Base-by-base conservation (phyloP, 2,797 vertebrate species). In the Limnodromus scolopaceus region DNA sequence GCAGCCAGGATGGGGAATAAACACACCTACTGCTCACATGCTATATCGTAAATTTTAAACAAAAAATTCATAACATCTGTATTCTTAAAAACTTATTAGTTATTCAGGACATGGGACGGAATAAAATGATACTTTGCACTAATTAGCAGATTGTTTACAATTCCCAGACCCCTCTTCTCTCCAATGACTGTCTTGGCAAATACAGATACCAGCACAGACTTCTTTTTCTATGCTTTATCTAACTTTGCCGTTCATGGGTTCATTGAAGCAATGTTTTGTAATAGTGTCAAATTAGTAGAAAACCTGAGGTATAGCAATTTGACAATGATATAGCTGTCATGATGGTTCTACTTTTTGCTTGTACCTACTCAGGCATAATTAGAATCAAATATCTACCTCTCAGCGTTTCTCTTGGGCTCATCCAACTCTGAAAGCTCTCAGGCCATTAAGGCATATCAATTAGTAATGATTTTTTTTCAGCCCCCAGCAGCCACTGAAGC, bases 401-500 rank as follows among this genome's bases (percentile, higher is more conserved):
- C 97, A 97, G 96, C 89, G 0, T 97, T 98, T 98, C 97, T 97
- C 96, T 74, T 97, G 95, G 91, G 94, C 89, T 97, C 92, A 95
- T 85, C 89, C 93, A 97, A 86, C 87, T 90, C 95, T 96, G 94
- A 97, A 98, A 98, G 88, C 93, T 98, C 93, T 97, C 91, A 97
- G 92, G 96, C 97, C 97, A 98, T 98, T 98, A 98, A 98, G 95
- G 97, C 91, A 96, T 98, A 98, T 98, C 97, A 98, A 98, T 98
- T 98, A 98, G 92, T 98, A 98, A 98, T 96, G 97, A 98, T 98
- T 98, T 98, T 97, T 93, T 96, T 93, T 68, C 95, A 97, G 95
- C 69, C 95, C 93, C 92, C 95, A 96, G 88, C 76, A 97, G 72
- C 89, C 94, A 97, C 87, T 45, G 84, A 96, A 97, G 96, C 94